Evolutionary conservation across 2,797 vertebrate genomes (phyloP), one percentile per base, ranked within the genome.

Genomic region (Peromyscus aztecus): DNA sequence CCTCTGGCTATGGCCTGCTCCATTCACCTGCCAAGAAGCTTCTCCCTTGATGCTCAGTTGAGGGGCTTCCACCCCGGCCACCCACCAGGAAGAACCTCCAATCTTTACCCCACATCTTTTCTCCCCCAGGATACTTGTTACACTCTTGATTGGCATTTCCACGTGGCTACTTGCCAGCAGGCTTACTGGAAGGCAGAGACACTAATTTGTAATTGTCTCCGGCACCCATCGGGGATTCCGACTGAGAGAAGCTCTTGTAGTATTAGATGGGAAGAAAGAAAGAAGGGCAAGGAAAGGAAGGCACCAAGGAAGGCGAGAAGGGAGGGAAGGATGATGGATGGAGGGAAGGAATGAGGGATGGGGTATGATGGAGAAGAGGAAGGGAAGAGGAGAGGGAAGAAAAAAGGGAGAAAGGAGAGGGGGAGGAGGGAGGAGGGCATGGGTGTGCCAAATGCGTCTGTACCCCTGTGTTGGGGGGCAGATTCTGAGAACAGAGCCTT

Each of bases 131-230:
- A 73, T 55, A 67, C 49, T n/a, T 92, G 85, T 34, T 67, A 37
- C n/a, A 65, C 10, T 29, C 59, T 46, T 55, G 91, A 93, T 61
- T 14, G 65, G 85, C 27, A 78, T 31, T 80, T 40, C 78, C 80
- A 89, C 2, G 21, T 77, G 40, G 34, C 4, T 13, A 29, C 34
- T 37, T 49, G 71, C 73, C 52, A 49, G 29, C 31, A 37, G 52
- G 90, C 49, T 78, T 49, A 27, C 46, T 52, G 49, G 75, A 93
- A 93, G 88, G 37, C 46, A 87, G n/a, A 76, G 43, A 90, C 23
- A 27, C 37, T 49, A 52, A 78, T 52, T 78, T 65, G 59, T 78
- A 90, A 52, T 90, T 52, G 59, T 90, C 16, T 67, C 23, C 6
- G 14, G 46, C 34, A 87, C 59, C 65, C 69, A 86, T n/a, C 6